A percentile compares a stretch with the other conserved stretches of the same genome.
phyloP scores from a whole-genome alignment of 2,113 vertebrate species.

The Cariama cristata region DNA sequence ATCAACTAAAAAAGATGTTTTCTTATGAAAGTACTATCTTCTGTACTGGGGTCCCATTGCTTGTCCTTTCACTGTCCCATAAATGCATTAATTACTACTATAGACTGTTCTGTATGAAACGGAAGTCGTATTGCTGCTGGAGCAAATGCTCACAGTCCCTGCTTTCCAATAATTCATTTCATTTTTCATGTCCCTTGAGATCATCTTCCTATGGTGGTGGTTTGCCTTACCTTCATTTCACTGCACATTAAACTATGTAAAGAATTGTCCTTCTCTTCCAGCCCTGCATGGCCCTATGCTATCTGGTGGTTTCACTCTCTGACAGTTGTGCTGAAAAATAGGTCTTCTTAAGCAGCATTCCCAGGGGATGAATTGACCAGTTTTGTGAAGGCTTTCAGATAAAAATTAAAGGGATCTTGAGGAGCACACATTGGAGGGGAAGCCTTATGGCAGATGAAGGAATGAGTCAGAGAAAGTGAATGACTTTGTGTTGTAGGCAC shows the following conservation, averaged over 20 bases:
- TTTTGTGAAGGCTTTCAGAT: not conserved
- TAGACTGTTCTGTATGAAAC: not conserved
- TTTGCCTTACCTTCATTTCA: not conserved
- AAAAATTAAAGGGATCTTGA: not conserved
- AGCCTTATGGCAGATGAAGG: not conserved
- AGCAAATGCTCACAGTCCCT: not conserved
- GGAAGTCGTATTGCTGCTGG: not conserved
- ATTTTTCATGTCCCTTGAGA: not conserved
- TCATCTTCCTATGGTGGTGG: not conserved
- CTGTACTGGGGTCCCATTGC: not conserved
- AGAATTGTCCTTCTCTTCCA: not conserved
- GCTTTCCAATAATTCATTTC: not conserved
- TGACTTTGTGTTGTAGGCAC: not conserved
- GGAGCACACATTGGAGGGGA: not conserved
- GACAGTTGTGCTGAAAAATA: not conserved
- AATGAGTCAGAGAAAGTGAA: not conserved
- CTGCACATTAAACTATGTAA: not conserved
- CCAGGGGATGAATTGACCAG: not conserved
- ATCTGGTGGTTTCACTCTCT: not conserved
- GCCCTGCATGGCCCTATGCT: not conserved
- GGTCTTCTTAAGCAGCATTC: not conserved
- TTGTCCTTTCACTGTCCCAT: not conserved
- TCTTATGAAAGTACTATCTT: not conserved
- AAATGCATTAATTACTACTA: not conserved
- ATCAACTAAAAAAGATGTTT: not conserved